These are phyloP conservation scores for Pseudomyrmex concolor DNA, from an alignment of 1,140 invertebrate genomes.

Conservation along the genomic window DNA sequence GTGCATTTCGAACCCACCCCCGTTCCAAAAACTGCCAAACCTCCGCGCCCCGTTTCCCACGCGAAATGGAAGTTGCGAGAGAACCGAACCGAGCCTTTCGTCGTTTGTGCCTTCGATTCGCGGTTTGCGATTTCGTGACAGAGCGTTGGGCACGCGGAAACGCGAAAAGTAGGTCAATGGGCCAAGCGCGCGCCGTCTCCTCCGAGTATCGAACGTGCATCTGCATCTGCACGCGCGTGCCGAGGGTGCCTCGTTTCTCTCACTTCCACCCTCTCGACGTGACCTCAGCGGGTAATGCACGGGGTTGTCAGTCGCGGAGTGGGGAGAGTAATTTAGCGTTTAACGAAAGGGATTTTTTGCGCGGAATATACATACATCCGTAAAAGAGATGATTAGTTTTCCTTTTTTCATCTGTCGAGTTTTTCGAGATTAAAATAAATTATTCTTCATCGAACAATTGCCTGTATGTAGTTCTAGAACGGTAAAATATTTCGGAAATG, in stretches of 20 bases:
- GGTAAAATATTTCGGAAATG: too few species aligned
- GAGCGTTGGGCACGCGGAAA: conserved; percentile 40
- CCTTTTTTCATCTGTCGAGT: too few species aligned
- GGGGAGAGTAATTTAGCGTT: too few species aligned
- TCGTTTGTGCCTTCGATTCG: too few species aligned
- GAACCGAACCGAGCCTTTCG: background rate
- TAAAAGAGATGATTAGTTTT: background rate
- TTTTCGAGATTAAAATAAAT: too few species aligned
- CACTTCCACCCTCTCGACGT: conserved; percentile 7
- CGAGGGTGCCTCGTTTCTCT: background rate
- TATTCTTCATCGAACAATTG: too few species aligned
- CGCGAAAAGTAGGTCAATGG: conserved; percentile 74
- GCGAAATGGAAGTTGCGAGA: conserved; percentile 17
- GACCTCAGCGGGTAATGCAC: background rate
- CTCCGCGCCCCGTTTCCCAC: background rate
- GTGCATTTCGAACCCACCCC: background rate
- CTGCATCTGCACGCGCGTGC: conserved; percentile 53
- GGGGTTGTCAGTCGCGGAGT: too few species aligned
- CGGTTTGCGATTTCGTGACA: conserved; percentile 22
- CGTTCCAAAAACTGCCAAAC: conserved; percentile 4
- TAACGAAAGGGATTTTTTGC: background rate
- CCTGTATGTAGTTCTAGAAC: too few species aligned
- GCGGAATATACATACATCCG: background rate
- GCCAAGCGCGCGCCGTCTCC: conserved; percentile 67
- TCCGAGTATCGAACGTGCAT: conserved; percentile 67